These are phyloP conservation scores for Mus minutoides DNA, from an alignment of 2,797 vertebrate genomes.

Conservation along the genomic window DNA sequence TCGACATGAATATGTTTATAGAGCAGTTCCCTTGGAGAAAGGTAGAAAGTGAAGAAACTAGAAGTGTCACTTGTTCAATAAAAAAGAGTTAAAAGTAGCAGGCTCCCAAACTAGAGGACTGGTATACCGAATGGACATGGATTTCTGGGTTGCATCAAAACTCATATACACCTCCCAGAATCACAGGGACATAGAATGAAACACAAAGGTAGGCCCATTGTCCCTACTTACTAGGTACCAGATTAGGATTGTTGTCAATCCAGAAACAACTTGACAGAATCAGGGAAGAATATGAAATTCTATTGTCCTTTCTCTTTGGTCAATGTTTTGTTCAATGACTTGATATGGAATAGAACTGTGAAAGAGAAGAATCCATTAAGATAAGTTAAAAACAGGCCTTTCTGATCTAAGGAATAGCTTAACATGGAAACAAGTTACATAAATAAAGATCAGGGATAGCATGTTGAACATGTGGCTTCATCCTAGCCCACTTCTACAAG, in stretches of 20 bases:
- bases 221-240: not conserved
- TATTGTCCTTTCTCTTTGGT: not conserved
- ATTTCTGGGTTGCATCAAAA: not conserved
- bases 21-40: not conserved
- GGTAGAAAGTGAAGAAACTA: conserved; percentile 18
- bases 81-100: not conserved
- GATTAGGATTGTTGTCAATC: not conserved
- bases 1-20: not conserved
- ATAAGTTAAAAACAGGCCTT: not conserved
- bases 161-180: not conserved
- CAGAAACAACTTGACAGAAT: not conserved
- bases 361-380: not conserved
- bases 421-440: not conserved
- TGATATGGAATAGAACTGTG: not conserved
- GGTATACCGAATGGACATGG: not conserved
- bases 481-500: not conserved
- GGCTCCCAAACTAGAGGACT: not conserved
- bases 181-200: not conserved
- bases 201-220: not conserved
- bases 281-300: not conserved
- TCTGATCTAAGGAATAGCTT: not conserved
- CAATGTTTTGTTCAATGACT: conserved; percentile 28
- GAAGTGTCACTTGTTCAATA: not conserved
- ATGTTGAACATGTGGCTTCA: conserved; percentile 1
- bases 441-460: not conserved